These are phyloP conservation scores for Peromyscus melanophrys DNA, from an alignment of 2,797 vertebrate species.

Conservation along the genomic window DNA sequence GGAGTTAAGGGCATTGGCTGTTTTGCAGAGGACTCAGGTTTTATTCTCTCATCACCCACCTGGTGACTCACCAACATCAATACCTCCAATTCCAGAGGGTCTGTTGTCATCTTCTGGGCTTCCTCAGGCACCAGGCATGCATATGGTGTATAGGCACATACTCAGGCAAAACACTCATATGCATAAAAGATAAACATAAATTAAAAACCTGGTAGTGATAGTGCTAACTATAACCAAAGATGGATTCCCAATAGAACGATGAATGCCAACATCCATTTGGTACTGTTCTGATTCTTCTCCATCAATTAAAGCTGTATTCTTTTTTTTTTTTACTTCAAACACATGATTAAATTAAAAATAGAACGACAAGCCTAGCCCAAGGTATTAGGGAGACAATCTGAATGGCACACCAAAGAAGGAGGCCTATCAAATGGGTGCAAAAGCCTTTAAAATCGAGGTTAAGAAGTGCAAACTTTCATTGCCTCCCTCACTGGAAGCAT, in stretches of 20 bases:
- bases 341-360: constrained; percentile 18
- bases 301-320: neutral
- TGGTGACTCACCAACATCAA: neutral
- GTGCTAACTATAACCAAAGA: neutral
- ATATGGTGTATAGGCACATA: neutral
- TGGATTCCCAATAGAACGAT: neutral
- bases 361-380: neutral
- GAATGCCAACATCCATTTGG: neutral
- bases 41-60: neutral
- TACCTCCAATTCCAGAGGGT: neutral
- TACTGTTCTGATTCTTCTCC: constrained; percentile 2
- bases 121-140: neutral
- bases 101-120: neutral
- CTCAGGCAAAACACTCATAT: neutral
- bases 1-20: neutral
- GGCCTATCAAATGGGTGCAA: neutral
- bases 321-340: neutral
- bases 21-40: neutral
- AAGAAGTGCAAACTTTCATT: constrained; percentile 2
- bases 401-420: neutral
- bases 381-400: neutral
- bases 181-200: neutral
- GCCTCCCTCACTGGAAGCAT: neutral
- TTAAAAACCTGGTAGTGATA: neutral
- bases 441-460: constrained; percentile 49